A percentile compares a stretch with the other conserved stretches of the same genome.
Conservation (phyloP, 2,113 vertebrate species). For the Cercocebus atys region DNA sequence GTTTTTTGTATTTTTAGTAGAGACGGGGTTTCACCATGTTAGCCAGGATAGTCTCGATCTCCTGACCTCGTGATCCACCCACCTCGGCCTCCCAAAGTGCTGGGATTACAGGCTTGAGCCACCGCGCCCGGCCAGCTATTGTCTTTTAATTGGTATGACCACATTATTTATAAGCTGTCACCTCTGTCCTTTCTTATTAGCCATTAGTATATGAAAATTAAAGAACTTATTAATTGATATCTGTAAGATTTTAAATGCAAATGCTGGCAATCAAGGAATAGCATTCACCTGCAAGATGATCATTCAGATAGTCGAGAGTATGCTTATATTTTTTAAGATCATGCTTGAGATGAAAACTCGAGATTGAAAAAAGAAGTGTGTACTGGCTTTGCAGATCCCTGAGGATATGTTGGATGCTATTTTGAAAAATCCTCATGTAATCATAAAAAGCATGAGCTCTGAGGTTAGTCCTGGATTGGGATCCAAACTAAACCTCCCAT, state of each 20-base stretch:
- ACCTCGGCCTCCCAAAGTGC: too few species aligned
- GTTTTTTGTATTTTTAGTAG: too few species aligned
- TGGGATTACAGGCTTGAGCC: too few species aligned
- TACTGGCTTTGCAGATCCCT: slow-evolving; percentile 2
- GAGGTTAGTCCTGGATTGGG: background rate
- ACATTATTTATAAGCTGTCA: background rate
- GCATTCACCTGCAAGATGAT: background rate
- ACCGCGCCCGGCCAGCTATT: too few species aligned
- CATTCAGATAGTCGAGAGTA: background rate
- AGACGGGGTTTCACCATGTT: too few species aligned
- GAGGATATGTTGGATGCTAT: background rate
- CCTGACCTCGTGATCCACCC: too few species aligned
- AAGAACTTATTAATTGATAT: background rate
- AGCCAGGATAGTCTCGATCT: too few species aligned
- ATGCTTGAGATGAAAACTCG: slow-evolving; percentile 6
- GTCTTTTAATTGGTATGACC: slow-evolving; percentile 14
- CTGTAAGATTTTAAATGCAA: background rate
- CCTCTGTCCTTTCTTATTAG: background rate
- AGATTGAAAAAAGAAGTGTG: background rate
- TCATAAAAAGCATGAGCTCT: background rate
- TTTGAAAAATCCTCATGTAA: background rate
- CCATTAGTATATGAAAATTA: slow-evolving; percentile 1
- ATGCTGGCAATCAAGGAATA: background rate
- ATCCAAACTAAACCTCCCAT: background rate
- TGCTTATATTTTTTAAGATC: background rate